Percentiles rank a stretch among this genome's conserved stretches.
These are phyloP conservation scores for Orthosia gracilis DNA, from an alignment of 2,888 invertebrate species.

Conservation along the genomic window DNA sequence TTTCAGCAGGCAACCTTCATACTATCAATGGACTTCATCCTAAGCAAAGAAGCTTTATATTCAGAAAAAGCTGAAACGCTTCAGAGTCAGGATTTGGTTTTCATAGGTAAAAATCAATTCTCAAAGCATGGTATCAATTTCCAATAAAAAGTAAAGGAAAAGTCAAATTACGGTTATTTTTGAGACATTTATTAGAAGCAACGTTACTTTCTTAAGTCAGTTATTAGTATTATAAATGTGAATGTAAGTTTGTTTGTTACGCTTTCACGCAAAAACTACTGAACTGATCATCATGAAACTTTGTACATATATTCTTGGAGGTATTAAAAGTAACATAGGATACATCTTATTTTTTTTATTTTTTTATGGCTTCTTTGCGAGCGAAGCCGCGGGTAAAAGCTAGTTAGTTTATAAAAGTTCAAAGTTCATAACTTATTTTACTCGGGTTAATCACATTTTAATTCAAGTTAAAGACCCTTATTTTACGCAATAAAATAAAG, in stretches of 20 bases:
- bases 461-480: constrained; percentile 18
- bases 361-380: no score
- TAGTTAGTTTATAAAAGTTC: constrained; percentile 28
- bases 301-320: no score
- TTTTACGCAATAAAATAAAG: constrained; percentile 30
- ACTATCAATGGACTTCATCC: not conserved
- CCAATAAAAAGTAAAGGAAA: not conserved
- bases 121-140: no score
- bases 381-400: no score
- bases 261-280: no score
- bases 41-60: not conserved
- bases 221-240: no score
- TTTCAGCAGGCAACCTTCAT: not conserved
- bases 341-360: no score
- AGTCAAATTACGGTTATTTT: not conserved
- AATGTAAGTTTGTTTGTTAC: no score
- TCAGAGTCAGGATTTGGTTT: no score
- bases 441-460: constrained; percentile 34
- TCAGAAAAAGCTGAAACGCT: not conserved
- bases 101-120: not conserved
- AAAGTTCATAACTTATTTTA: constrained; percentile 17
- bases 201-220: constrained; percentile 16
- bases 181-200: not conserved
- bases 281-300: no score
- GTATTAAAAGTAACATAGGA: no score